Evolutionary conservation across 1,140 invertebrate genomes (phyloP), one percentile per base, ranked within the genome.

Genomic region (Drosophila obscura): DNA sequence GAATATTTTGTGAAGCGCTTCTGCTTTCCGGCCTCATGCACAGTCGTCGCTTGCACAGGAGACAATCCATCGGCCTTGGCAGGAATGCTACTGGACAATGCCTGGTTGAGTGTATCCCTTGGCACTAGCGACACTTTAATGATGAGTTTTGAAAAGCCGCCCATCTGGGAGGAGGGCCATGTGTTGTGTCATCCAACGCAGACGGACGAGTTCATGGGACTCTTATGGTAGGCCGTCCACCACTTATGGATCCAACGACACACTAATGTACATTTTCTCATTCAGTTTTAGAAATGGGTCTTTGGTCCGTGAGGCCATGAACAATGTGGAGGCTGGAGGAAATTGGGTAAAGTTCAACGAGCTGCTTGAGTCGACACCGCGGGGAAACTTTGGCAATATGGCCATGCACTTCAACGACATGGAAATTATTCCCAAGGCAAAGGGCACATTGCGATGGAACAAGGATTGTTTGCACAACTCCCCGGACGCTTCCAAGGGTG

Each of bases 231-330:
- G 4, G 61, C 16, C 19, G 19, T 19, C 19, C 19, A 19, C 19
- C 19, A 19, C 0, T 1, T 19, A 19, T 19, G 19, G 19, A 1
- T 19, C 0, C 19, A 19, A 19, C 19, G 5, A 11, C 13, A 35
- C 9, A 44, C 11, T 0, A n/a, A 43, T 1, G 15, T 24, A 1
- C 7, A 0, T n/a, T 11, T 7, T 3, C 0, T 46, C 0, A 7
- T 50, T n/a, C 74, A 97, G 96, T 93, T 99, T 98, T 85, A 97
- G 98, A 91, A 99, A 99, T 93, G 98, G 97, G 1, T 98, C 98
- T 0, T 85, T 98, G 13, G 97, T 97, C 0, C 93, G 98, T 39
- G 97, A 99, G 92, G 93, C 94, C 83, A 95, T 99, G 39, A 93
- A 96, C 56, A 94, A 98, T 85, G 92, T 94, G 22, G 94, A 95